A percentile compares a stretch with the other conserved stretches of the same genome.
These are phyloP conservation scores for Turritopsis dohrnii DNA, from an alignment of 30 jellyfish, hydroid and myxozoan species.

Conservation along the genomic window DNA sequence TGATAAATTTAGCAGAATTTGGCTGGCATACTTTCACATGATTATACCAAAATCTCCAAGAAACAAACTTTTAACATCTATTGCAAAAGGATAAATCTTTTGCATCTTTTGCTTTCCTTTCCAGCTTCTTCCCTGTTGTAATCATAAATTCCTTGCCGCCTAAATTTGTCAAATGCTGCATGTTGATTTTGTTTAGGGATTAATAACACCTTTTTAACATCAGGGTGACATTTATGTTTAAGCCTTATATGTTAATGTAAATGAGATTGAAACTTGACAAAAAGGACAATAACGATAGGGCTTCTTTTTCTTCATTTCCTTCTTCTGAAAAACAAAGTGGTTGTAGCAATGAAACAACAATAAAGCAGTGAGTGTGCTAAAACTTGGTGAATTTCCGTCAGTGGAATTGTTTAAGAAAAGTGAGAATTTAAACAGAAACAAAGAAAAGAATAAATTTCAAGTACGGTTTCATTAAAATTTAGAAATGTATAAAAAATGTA, in stretches of 20 bases:
- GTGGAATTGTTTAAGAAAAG: not conserved
- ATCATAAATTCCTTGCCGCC: slow-evolving; percentile 15
- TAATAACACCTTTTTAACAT: not conserved
- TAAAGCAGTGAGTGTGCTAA: not conserved
- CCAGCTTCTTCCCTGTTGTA: slow-evolving; percentile 8
- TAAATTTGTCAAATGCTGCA: slow-evolving; percentile 9
- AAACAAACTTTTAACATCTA: not conserved
- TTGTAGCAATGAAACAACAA: not conserved
- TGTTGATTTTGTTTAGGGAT: slow-evolving; percentile 4
- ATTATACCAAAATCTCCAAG: slow-evolving; percentile 5
- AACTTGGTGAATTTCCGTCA: no score
- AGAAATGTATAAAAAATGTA: not conserved
- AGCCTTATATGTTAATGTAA: slow-evolving; percentile 12
- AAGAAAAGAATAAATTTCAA: not conserved
- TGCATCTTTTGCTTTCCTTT: not conserved
- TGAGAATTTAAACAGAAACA: not conserved
- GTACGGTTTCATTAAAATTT: not conserved
- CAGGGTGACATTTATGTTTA: slow-evolving; percentile 19
- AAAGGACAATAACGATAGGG: slow-evolving; percentile 23
- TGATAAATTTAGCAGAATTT: slow-evolving; percentile 4
- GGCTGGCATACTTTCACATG: slow-evolving; percentile 28
- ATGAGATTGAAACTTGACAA: slow-evolving; percentile 15
- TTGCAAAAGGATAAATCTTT: slow-evolving; percentile 7
- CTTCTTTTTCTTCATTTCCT: slow-evolving; percentile 1
- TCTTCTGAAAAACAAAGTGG: not conserved